Conservation (phyloP, 2,888 invertebrate genomes). For the Scrobipalpa costella region DNA sequence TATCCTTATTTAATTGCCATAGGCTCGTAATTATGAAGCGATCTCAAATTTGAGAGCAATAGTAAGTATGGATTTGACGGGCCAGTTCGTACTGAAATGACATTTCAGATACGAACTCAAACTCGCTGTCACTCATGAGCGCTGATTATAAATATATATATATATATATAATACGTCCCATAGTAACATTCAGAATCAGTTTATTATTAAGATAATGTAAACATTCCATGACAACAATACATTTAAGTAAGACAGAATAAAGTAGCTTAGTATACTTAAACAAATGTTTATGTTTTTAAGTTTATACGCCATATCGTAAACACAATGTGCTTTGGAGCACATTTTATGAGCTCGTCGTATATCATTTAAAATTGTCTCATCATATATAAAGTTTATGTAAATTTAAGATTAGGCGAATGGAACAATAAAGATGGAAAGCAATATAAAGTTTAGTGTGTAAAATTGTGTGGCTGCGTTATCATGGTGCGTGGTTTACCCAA, state of each 20-base stretch:
- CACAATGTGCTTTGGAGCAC: background rate
- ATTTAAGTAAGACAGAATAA: background rate
- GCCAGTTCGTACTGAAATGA: no score
- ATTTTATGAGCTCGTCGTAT: background rate
- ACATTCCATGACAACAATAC: constrained; percentile 10
- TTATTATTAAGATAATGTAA: background rate
- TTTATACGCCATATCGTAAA: background rate
- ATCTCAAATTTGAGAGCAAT: no score
- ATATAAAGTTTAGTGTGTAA: constrained; percentile 34
- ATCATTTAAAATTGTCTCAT: constrained; percentile 6
- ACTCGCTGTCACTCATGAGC: no score
- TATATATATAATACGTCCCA: no score
- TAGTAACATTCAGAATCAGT: no score
- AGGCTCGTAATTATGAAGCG: no score
- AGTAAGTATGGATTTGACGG: no score
- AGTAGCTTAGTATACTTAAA: background rate
- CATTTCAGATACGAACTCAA: no score
- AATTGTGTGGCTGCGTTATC: constrained; percentile 15
- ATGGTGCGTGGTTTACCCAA: constrained; percentile 15
- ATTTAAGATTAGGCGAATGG: constrained; percentile 32
- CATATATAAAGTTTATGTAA: constrained; percentile 10
- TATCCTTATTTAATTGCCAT: no score
- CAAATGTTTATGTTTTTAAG: background rate
- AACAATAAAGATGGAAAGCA: constrained; percentile 45
- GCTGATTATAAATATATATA: no score